Percentiles rank a stretch among this genome's conserved stretches.
These are phyloP conservation scores for Drosophila pseudotalamancana DNA, from an alignment of 2,888 invertebrate genomes.

Conservation along the genomic window DNA sequence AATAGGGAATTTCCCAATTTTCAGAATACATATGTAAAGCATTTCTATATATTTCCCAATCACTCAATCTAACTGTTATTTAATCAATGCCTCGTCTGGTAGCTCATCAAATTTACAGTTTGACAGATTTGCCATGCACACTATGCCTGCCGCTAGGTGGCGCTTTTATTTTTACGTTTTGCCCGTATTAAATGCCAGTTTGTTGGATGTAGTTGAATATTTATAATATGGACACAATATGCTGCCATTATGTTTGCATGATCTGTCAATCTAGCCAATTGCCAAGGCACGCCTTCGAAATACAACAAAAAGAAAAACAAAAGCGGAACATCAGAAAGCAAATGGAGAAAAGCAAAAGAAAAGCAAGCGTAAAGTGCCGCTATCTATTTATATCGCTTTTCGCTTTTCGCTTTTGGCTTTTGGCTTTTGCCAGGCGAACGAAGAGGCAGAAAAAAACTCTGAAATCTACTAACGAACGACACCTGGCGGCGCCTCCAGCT, in stretches of 20 bases:
- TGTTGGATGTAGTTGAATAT: constrained; percentile 75
- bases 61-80: constrained; percentile 3
- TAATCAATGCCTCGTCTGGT: constrained; percentile 21
- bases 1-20: neutral
- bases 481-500: constrained; percentile 55
- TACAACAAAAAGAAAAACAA: constrained; percentile 4
- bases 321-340: no score
- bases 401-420: no score
- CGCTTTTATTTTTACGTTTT: constrained; percentile 2
- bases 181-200: constrained; percentile 48
- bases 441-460: constrained; percentile 50
- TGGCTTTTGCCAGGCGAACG: constrained; percentile 65
- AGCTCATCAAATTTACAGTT: constrained; percentile 21
- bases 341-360: constrained; percentile 10
- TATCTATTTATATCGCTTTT: constrained; percentile 78
- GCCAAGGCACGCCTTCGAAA: constrained; percentile 26
- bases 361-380: constrained; percentile 66
- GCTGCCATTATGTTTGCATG: constrained; percentile 79
- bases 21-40: neutral
- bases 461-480: constrained; percentile 77
- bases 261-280: constrained; percentile 76
- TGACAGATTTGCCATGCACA: constrained; percentile 25
- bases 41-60: neutral
- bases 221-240: constrained; percentile 72
- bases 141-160: constrained; percentile 16